Base-by-base conservation (phyloP, 2,888 invertebrate species). In the Stenodera caucasica region DNA sequence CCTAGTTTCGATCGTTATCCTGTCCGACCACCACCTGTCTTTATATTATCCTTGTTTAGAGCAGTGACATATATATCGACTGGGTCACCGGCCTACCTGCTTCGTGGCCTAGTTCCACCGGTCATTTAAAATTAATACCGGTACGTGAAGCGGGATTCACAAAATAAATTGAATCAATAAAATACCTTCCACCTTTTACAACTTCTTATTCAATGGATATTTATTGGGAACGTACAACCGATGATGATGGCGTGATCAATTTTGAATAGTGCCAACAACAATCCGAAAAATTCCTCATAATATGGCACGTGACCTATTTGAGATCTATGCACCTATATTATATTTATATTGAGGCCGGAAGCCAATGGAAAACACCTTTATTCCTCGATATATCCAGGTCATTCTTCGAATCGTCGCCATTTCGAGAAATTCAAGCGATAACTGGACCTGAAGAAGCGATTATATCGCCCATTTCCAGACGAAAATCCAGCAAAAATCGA, bases 1-100 rank as follows among this genome's bases (percentile, higher is more conserved):
- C 45, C 45, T 45, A 6, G 8, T 30, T 30, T 8, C 30, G 30
- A 30, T 30, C 30, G 23, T 45, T 37, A 37, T 37, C 37, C 15
- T 37, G 15, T 1, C 4, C 4, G 3, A 33, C 33, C n/a, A n/a
- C 33, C 33, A 33, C 33, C 33, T n/a, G 12, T 33, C 33, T n/a
- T n/a, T 33, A 33, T 15, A 37, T 37, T 37, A n/a, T n/a, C 37
- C 37, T 14, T 15, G 37, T 37, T 21, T n/a, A 21, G 23, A 21
- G 45, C 18, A 12, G n/a, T 45, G 23, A 45, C 12, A 11, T 18
- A 32, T 9, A 32, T 1, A 33, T 2, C 12, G 45, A 23, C 45
- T 45, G 6, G 45, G 45, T 45, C 45, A 45, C 45, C 45, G 45
- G 45, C 45, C 45, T 45, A 45, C 45, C 45, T 45, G 23, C 12